Evolutionary conservation across 2,797 vertebrate genomes (phyloP).

Genomic region (Enoplosus armatus): DNA sequence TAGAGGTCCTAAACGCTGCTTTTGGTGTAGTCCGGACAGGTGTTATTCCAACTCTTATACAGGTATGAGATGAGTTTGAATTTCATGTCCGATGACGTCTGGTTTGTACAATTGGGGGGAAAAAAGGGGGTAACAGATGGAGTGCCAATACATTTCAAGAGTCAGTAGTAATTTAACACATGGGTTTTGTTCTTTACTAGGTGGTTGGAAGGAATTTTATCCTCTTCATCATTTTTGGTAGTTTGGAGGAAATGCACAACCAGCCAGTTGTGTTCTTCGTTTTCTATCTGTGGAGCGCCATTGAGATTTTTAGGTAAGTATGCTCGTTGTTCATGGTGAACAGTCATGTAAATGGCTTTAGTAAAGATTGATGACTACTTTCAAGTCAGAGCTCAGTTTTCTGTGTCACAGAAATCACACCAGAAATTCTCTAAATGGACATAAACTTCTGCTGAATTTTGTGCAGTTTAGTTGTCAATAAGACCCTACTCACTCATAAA

Average conservation of each 20-base stretch:
- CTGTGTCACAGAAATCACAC: neutral
- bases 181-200: conserved; percentile 75
- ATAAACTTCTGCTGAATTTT: neutral
- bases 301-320: conserved; percentile 93
- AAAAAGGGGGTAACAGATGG: neutral
- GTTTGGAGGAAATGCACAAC: conserved; percentile 94
- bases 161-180: neutral
- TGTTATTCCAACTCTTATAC: conserved; percentile 88
- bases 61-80: conserved; percentile 78
- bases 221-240: conserved; percentile 94
- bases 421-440: neutral
- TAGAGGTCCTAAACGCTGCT: conserved; percentile 93
- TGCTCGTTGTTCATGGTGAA: neutral
- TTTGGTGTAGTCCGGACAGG: conserved; percentile 91
- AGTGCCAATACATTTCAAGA: neutral
- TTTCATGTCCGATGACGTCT: neutral
- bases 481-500: neutral
- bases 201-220: conserved; percentile 94
- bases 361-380: neutral
- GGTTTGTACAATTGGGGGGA: neutral
- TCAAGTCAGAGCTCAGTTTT: neutral
- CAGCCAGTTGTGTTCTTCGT: conserved; percentile 94
- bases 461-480: neutral
- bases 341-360: neutral
- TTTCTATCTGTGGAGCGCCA: conserved; percentile 94